Evolutionary conservation across 2,888 invertebrate species (phyloP).

Genomic region (Coenonympha glycerion): DNA sequence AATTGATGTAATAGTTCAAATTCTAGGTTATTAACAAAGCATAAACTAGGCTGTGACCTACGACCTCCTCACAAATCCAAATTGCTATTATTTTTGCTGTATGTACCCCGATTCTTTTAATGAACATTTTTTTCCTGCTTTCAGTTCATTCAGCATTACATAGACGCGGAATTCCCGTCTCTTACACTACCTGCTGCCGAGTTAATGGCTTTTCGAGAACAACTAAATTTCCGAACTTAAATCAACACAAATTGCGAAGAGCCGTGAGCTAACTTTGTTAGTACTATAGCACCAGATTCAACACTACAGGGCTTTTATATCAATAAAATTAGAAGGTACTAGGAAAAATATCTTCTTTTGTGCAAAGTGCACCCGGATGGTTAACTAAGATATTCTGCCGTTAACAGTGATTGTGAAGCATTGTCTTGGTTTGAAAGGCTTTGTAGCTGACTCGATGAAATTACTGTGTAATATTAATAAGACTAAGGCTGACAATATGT

Average conservation of each 20-base stretch:
- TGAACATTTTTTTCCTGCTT: not conserved
- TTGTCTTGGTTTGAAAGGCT: no score
- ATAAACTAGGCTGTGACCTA: not conserved
- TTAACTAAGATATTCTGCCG: no score
- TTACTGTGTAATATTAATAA: no score
- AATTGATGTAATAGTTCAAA: not conserved
- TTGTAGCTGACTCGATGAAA: no score
- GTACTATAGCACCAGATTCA: slow-evolving; percentile 1
- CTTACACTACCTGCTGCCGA: not conserved
- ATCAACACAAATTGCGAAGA: slow-evolving; percentile 2
- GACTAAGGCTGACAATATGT: no score
- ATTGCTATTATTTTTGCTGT: not conserved
- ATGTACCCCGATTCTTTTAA: not conserved
- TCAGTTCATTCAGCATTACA: not conserved
- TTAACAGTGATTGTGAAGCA: no score
- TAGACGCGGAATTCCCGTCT: not conserved
- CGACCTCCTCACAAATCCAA: not conserved
- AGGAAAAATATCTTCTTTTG: not conserved
- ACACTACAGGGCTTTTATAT: not conserved
- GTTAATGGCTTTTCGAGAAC: slow-evolving; percentile 5
- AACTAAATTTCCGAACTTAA: slow-evolving; percentile 4
- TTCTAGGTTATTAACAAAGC: not conserved
- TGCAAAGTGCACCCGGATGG: no score
- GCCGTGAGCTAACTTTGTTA: slow-evolving; percentile 1
- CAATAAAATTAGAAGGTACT: not conserved